These are phyloP conservation scores for Bergia sp. DNA, from an alignment of 92 coral and sea anemone species.

Conservation along the genomic window DNA sequence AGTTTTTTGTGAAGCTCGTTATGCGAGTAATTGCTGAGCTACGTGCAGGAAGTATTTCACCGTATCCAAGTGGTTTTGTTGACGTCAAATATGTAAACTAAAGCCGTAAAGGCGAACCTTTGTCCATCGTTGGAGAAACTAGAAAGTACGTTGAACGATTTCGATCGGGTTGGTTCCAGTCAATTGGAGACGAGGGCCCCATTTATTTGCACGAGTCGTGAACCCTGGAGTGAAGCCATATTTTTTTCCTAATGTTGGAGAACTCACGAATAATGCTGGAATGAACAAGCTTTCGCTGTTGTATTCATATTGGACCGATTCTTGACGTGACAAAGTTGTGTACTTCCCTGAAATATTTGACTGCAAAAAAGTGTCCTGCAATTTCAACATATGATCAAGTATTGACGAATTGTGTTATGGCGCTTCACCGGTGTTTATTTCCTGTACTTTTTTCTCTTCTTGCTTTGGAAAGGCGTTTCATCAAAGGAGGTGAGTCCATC, in stretches of 20 bases:
- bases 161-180: slow-evolving; percentile 6
- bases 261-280: background rate
- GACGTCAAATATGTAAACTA: background rate
- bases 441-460: background rate
- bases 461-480: background rate
- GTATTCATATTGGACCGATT: slow-evolving; percentile 1
- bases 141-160: background rate
- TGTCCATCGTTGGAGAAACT: background rate
- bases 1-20: background rate
- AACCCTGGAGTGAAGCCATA: background rate
- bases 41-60: background rate
- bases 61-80: background rate
- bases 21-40: slow-evolving; percentile 9
- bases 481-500: slow-evolving; percentile 32
- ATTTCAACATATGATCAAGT: background rate
- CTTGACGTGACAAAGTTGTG: slow-evolving; percentile 12
- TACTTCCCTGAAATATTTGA: background rate
- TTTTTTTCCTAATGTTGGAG: background rate
- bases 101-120: no score
- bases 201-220: slow-evolving; percentile 19
- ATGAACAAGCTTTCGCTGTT: background rate
- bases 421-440: slow-evolving; percentile 10
- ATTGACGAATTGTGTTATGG: background rate
- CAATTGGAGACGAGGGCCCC: slow-evolving; percentile 6
- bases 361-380: background rate